phyloP scores from a whole-genome alignment of 2,797 vertebrate genomes.

The Podarcis siculus region DNA sequence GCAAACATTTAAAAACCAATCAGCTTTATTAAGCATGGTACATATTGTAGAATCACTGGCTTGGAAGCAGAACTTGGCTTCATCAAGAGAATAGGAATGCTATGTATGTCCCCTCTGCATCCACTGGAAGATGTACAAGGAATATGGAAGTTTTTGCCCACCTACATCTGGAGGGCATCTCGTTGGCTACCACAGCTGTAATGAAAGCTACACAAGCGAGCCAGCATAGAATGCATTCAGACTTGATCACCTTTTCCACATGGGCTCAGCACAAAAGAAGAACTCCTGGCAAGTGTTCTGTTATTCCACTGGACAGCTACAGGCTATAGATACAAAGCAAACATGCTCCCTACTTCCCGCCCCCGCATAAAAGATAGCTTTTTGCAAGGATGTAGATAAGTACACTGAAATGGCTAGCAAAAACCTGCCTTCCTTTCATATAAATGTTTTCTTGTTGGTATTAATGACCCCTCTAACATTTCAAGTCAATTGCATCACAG shows the following conservation, averaged over 20 bases:
- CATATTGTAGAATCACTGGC: conserved; percentile 61
- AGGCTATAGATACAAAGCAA: conserved; percentile 10
- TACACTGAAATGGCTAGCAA: conserved; percentile 53
- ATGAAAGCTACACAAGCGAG: conserved; percentile 4
- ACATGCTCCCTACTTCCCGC: neutral
- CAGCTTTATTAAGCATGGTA: conserved; percentile 78
- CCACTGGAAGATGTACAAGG: neutral
- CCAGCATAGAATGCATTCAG: conserved; percentile 14
- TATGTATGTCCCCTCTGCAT: neutral
- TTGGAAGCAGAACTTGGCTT: conserved; percentile 42
- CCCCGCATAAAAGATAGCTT: conserved; percentile 26
- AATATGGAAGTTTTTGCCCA: no score
- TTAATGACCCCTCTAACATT: neutral
- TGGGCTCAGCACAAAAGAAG: conserved; percentile 29
- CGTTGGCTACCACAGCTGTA: neutral
- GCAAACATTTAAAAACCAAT: conserved; percentile 67
- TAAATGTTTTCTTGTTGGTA: conserved; percentile 23
- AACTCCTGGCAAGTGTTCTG: neutral
- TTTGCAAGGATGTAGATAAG: neutral
- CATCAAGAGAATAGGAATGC: conserved; percentile 11
- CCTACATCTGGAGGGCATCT: no score
- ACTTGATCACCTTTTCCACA: neutral
- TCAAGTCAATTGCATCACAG: conserved; percentile 7
- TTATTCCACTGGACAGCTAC: conserved; percentile 4
- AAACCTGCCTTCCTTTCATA: conserved; percentile 39